Conservation (phyloP, 1,140 invertebrate genomes). For the Thaumetopoea pityocampa region DNA sequence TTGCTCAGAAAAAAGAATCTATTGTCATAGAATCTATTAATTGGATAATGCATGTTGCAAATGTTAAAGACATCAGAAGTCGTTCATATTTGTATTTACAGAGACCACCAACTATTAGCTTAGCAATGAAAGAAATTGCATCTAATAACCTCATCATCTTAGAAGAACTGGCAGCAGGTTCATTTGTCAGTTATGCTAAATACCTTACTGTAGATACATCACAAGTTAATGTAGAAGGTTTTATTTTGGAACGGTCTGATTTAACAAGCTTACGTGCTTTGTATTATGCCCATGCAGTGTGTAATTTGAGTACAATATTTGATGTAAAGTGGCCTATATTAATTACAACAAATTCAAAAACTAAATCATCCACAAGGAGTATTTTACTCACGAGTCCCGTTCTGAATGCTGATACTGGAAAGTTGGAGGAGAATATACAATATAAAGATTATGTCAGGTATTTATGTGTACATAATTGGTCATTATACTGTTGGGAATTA, state of each 20-base stretch:
- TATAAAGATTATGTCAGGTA: conserved; percentile 65
- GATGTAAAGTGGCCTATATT: conserved; percentile 37
- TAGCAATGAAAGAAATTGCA: conserved; percentile 35
- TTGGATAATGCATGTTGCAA: conserved; percentile 44
- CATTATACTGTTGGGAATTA: too few relatives aligned
- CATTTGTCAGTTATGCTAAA: conserved; percentile 33
- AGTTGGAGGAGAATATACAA: conserved; percentile 62
- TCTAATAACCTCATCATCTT: conserved; percentile 34
- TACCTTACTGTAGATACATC: conserved; percentile 29
- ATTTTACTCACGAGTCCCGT: conserved; percentile 67
- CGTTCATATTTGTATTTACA: conserved; percentile 50
- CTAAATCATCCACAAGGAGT: conserved; percentile 26
- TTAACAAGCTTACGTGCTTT: conserved; percentile 52
- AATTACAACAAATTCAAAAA: conserved; percentile 70
- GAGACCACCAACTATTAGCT: conserved; percentile 32
- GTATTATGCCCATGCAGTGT: conserved; percentile 50
- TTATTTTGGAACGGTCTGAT: conserved; percentile 28
- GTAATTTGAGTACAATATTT: conserved; percentile 48
- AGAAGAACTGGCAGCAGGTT: conserved; percentile 13
- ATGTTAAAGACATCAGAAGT: conserved; percentile 36
- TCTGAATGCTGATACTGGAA: conserved; percentile 61
- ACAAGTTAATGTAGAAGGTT: too few relatives aligned
- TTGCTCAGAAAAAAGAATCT: conserved; percentile 37
- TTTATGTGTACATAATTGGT: too few relatives aligned
- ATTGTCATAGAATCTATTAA: conserved; percentile 40